Conservation (phyloP, 2,888 invertebrate genomes). For the Ellobium chinense region DNA sequence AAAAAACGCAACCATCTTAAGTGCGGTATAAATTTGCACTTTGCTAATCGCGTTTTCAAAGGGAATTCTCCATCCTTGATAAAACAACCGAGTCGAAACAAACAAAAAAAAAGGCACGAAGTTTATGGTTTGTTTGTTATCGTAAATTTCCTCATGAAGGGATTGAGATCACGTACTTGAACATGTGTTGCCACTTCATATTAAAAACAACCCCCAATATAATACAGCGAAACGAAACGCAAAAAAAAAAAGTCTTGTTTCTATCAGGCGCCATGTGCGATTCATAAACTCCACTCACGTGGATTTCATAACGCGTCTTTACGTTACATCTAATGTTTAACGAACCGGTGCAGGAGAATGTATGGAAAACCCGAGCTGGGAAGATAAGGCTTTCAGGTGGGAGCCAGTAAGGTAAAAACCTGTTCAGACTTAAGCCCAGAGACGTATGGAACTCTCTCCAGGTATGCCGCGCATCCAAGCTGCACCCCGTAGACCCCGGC, state of each 20-base stretch:
- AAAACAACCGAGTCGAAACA: too few species aligned
- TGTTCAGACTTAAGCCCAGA: background rate
- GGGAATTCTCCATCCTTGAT: too few species aligned
- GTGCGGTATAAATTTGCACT: too few species aligned
- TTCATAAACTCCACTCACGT: background rate
- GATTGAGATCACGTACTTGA: background rate
- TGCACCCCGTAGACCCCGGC: background rate
- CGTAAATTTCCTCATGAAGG: background rate
- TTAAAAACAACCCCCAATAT: too few species aligned
- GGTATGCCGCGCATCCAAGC: background rate
- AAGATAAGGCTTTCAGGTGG: background rate
- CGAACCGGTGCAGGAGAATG: background rate
- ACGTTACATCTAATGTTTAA: background rate
- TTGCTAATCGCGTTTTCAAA: too few species aligned
- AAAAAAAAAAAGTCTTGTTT: background rate
- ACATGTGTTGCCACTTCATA: background rate
- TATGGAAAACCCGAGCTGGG: background rate
- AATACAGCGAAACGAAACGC: too few species aligned
- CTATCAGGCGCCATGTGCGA: background rate
- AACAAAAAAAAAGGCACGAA: too few species aligned
- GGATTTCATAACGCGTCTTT: background rate
- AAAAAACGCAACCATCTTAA: too few species aligned
- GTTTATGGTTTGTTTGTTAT: too few species aligned
- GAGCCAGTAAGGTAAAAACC: background rate
- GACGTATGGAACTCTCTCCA: background rate